Conservation (phyloP, 1,140 invertebrate species). For the Periplaneta americana region DNA sequence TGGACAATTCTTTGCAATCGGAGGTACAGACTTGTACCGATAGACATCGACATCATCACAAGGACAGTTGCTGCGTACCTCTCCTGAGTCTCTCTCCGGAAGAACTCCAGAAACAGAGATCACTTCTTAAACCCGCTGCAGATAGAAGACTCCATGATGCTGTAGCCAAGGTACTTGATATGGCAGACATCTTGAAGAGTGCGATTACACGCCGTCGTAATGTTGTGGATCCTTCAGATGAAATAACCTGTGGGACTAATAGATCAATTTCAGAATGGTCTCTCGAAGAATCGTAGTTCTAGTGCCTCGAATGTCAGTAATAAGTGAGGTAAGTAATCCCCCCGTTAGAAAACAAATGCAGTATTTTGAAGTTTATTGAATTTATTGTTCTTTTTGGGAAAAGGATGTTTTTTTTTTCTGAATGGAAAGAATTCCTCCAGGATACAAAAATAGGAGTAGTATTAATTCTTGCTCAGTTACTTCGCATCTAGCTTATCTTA, state of each 20-base stretch:
- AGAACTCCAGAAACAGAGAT: not conserved
- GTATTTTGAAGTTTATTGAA: too few relatives aligned
- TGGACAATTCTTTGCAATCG: not conserved
- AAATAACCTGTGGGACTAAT: not conserved
- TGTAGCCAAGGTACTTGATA: not conserved
- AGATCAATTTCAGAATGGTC: not conserved
- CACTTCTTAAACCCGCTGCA: not conserved
- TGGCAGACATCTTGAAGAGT: not conserved
- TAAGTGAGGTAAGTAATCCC: too few relatives aligned
- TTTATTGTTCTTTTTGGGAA: too few relatives aligned
- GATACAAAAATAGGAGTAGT: too few relatives aligned
- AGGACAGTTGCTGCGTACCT: not conserved
- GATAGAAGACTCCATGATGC: not conserved
- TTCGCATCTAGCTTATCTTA: too few relatives aligned
- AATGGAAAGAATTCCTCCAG: too few relatives aligned
- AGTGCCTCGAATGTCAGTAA: too few relatives aligned
- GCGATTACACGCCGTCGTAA: not conserved
- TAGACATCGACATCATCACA: too few relatives aligned
- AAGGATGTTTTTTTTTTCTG: too few relatives aligned
- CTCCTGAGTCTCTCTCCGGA: not conserved
- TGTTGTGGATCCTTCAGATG: not conserved
- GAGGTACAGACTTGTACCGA: not conserved
- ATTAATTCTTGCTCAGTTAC: too few relatives aligned
- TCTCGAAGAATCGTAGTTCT: not conserved
- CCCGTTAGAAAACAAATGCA: too few relatives aligned